A percentile compares a stretch with the other conserved stretches of the same genome.
Evolutionary conservation across 2,113 vertebrate species (phyloP).

Genomic region (Anser brachyrhynchus): DNA sequence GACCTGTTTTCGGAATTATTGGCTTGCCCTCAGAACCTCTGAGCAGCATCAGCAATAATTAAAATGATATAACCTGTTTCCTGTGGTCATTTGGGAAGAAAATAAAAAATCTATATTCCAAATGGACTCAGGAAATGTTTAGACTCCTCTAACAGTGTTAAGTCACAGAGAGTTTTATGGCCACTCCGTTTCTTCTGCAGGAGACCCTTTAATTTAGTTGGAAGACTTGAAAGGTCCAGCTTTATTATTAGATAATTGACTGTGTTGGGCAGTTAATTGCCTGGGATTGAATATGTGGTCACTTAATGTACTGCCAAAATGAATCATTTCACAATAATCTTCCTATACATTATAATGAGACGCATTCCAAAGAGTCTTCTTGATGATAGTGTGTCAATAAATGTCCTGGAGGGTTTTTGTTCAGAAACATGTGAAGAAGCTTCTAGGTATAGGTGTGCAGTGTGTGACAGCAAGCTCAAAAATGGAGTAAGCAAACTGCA

Average conservation of each 20-base stretch:
- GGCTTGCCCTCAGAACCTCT: slow-evolving; percentile 51
- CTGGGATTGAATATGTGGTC: slow-evolving; percentile 67
- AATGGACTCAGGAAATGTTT: slow-evolving; percentile 71
- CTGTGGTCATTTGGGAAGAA: slow-evolving; percentile 68
- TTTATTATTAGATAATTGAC: slow-evolving; percentile 72
- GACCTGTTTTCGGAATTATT: slow-evolving; percentile 40
- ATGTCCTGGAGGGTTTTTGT: neutral
- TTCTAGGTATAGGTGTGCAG: neutral
- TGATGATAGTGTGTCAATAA: slow-evolving; percentile 5
- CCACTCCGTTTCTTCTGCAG: slow-evolving; percentile 37
- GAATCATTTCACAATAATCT: slow-evolving; percentile 45
- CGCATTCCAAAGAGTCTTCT: slow-evolving; percentile 41
- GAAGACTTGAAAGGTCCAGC: slow-evolving; percentile 41
- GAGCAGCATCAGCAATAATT: slow-evolving; percentile 72
- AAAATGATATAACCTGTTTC: slow-evolving; percentile 74
- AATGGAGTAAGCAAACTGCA: neutral
- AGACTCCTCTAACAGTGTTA: slow-evolving; percentile 54
- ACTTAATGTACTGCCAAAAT: slow-evolving; percentile 65
- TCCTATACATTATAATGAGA: slow-evolving; percentile 58
- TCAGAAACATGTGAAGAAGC: neutral
- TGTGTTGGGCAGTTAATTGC: slow-evolving; percentile 63
- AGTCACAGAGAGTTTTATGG: slow-evolving; percentile 51
- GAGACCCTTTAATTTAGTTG: slow-evolving; percentile 54
- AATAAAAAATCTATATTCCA: slow-evolving; percentile 70
- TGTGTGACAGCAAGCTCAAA: neutral